These are phyloP conservation scores for Tetragonula carbonaria DNA, from an alignment of 2,888 invertebrate genomes.

Conservation along the genomic window DNA sequence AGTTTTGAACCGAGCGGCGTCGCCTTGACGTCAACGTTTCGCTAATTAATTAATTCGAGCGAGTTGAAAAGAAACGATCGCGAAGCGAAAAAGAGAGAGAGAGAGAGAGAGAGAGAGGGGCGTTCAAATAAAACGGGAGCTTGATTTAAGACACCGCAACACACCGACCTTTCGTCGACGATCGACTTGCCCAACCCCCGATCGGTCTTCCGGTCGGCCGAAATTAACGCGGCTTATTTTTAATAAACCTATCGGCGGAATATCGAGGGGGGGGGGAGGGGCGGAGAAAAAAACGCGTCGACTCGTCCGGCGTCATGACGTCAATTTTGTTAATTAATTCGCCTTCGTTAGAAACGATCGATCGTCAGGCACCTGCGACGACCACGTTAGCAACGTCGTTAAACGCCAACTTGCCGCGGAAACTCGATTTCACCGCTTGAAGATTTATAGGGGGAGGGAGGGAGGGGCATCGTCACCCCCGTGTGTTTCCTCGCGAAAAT, in stretches of 20 bases:
- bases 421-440: constrained; percentile 4
- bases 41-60: constrained; percentile 58
- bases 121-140: constrained; percentile 7
- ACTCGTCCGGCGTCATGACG: constrained; percentile 47
- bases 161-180: constrained; percentile 42
- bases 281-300: constrained; percentile 29
- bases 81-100: not conserved
- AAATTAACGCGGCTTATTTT: constrained; percentile 71
- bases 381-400: constrained; percentile 8
- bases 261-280: constrained; percentile 15
- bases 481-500: too few species aligned
- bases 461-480: not conserved
- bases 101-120: not conserved
- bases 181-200: constrained; percentile 1
- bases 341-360: constrained; percentile 32
- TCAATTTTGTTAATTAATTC: constrained; percentile 71
- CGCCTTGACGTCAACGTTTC: constrained; percentile 58
- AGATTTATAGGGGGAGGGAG: not conserved
- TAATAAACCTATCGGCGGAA: constrained; percentile 1
- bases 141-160: constrained; percentile 16
- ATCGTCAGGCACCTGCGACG: constrained; percentile 13
- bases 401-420: not conserved
- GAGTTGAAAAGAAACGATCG: constrained; percentile 13
- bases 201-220: constrained; percentile 35
- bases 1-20: not conserved